A percentile compares a stretch with the other conserved stretches of the same genome.
Evolutionary conservation across 2,888 invertebrate species (phyloP).

Genomic region (Scrobipalpa costella): DNA sequence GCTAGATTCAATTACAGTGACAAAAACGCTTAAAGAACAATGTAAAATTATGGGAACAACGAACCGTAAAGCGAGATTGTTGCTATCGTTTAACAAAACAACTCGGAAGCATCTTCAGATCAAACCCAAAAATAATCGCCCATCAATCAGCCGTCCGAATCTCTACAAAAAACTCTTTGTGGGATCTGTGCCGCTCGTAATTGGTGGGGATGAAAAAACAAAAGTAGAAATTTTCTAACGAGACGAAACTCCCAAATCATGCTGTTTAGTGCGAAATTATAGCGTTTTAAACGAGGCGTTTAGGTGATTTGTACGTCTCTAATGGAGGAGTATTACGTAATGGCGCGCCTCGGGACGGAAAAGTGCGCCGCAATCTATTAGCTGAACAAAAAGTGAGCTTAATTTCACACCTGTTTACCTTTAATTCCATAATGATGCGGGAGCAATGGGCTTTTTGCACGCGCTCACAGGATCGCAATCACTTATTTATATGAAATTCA

Average conservation of each 20-base stretch:
- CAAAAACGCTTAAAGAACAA: slow-evolving; percentile 50
- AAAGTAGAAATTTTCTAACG: slow-evolving; percentile 76
- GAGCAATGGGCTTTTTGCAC: slow-evolving; percentile 66
- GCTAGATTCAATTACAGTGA: slow-evolving; percentile 42
- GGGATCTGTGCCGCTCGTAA: slow-evolving; percentile 63
- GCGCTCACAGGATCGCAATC: slow-evolving; percentile 46
- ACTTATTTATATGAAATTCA: slow-evolving; percentile 43
- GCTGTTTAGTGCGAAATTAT: slow-evolving; percentile 79
- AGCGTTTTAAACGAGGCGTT: slow-evolving; percentile 74
- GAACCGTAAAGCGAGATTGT: slow-evolving; percentile 48
- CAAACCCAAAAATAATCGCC: slow-evolving; percentile 73
- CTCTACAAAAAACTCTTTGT: slow-evolving; percentile 67
- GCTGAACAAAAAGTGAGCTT: slow-evolving; percentile 71
- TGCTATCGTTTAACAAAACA: slow-evolving; percentile 58
- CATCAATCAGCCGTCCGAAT: slow-evolving; percentile 70
- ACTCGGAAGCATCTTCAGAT: slow-evolving; percentile 71
- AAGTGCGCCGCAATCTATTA: slow-evolving; percentile 73
- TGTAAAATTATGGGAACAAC: slow-evolving; percentile 48
- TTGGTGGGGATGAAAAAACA: slow-evolving; percentile 71
- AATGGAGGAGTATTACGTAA: slow-evolving; percentile 70
- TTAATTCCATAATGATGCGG: slow-evolving; percentile 73
- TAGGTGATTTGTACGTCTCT: slow-evolving; percentile 70
- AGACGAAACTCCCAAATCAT: slow-evolving; percentile 75
- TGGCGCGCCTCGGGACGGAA: slow-evolving; percentile 61
- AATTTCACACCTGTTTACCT: slow-evolving; percentile 80